These are phyloP conservation scores for Plutomurus gul DNA, from an alignment of 1,140 invertebrate genomes.

Conservation along the genomic window DNA sequence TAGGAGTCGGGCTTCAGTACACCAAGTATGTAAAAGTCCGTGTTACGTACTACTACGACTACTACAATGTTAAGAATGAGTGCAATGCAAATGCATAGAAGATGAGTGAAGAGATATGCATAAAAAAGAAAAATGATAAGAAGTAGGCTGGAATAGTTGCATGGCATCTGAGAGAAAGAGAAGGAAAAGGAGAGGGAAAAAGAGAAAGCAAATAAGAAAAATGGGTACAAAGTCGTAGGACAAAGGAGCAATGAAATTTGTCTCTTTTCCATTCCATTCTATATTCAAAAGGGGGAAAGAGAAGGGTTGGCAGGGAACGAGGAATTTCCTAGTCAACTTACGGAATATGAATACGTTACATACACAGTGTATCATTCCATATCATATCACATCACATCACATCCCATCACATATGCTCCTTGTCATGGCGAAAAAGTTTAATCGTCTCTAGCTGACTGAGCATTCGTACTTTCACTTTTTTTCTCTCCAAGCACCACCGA, in stretches of 20 bases:
- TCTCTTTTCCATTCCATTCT: constrained; percentile 16
- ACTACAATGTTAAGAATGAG: not conserved
- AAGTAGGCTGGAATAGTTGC: not conserved
- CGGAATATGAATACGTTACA: constrained; percentile 5
- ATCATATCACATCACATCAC: not conserved
- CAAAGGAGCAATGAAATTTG: constrained; percentile 29
- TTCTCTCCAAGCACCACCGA: not conserved
- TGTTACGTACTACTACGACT: not conserved
- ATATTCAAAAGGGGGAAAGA: constrained; percentile 28
- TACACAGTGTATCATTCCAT: not conserved
- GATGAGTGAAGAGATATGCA: constrained; percentile 22
- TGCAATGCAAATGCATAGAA: not conserved
- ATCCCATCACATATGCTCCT: constrained; percentile 13
- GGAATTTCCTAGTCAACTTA: not conserved
- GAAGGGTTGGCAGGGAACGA: not conserved
- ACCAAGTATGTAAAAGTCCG: not conserved
- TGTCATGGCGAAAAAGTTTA: constrained; percentile 10
- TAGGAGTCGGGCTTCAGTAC: no score
- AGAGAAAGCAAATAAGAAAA: constrained; percentile 14
- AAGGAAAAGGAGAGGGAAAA: not conserved
- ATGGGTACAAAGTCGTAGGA: constrained; percentile 13
- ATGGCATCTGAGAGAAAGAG: not conserved
- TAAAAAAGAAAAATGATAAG: constrained; percentile 10
- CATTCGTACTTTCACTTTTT: not conserved
- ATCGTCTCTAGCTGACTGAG: constrained; percentile 25